Evolutionary conservation across 2,888 invertebrate genomes (phyloP).

Genomic region (Meandrusa payeni): DNA sequence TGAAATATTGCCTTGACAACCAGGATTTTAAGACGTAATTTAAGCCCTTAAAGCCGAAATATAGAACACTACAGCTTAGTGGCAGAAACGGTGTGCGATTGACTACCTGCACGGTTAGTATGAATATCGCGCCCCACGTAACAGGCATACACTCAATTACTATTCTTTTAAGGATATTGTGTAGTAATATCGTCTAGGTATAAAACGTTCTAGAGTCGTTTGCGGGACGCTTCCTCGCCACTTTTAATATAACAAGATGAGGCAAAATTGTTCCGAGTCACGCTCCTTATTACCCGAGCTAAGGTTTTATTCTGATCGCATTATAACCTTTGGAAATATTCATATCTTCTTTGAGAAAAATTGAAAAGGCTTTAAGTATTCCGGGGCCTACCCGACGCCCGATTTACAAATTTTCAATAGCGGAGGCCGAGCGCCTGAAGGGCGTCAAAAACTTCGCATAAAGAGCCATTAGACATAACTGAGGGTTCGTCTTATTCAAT

Average conservation of each 20-base stretch:
- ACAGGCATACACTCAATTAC: too few species aligned
- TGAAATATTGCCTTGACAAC: too few species aligned
- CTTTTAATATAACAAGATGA: conserved; percentile 66
- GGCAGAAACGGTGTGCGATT: too few species aligned
- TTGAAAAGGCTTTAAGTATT: conserved; percentile 30
- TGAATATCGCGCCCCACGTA: too few species aligned
- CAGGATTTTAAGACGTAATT: too few species aligned
- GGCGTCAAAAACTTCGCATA: background rate
- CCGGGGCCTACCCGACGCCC: conserved; percentile 10
- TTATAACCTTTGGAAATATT: conserved; percentile 63
- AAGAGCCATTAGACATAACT: too few species aligned
- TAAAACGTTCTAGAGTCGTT: conserved; percentile 40
- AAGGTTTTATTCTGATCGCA: conserved; percentile 71
- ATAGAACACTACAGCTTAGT: too few species aligned
- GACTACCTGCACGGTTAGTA: too few species aligned
- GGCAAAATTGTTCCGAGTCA: conserved; percentile 68
- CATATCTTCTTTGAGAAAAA: conserved; percentile 41
- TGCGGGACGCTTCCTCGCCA: conserved; percentile 39
- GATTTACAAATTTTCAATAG: conserved; percentile 18
- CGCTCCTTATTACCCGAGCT: conserved; percentile 66
- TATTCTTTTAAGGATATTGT: too few species aligned
- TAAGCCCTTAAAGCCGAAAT: too few species aligned
- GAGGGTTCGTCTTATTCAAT: too few species aligned
- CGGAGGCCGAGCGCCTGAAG: background rate
- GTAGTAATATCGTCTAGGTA: too few species aligned